Base-by-base conservation (phyloP, 2,888 invertebrate species). In the Epistrophe eligans region DNA sequence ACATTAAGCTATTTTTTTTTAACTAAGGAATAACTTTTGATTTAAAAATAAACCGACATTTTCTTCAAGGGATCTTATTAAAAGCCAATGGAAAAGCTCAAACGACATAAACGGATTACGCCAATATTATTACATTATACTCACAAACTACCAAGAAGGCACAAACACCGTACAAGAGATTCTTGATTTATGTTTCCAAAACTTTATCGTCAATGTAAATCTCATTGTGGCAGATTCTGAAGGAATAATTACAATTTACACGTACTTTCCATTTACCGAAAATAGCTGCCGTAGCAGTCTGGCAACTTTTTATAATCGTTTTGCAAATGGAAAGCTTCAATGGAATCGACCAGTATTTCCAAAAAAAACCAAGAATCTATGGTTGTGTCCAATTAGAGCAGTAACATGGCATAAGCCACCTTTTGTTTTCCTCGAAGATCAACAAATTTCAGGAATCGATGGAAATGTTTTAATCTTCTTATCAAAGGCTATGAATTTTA, bases 371-470 rank as follows among this genome's bases (percentile, higher is more conserved):
- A 52, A 24, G n/a, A 67, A 67, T 11, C 10, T 67, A 3, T 67
- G 67, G 67, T 0, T 35, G 28, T 67, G 67, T 24, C 50, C 67
- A 2, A 2, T 67, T 1, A 35, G 1, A n/a, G 67, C 38, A 15
- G 6, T 67, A 2, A 24, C 38, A 10, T 67, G 67, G 67, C 52
- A 52, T 10, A 52, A 67, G 6, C 67, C 67, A 4, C 52, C 52
- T 10, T 67, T 67, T 35, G 32, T 67, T 8, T 50, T 67, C 6
- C 35, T 67, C 17, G 67, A 67, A 50, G 5, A 19, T 19, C 2
- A 50, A 4, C 11, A 67, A 35, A 9, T 67, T 10, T 67, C 67
- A 3, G 67, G 67, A 38, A 67, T 67, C 6, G 67, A 67, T 38
- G 67, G 52, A 10, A 35, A 67, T 38, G 9, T 67, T 38, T 38